Conservation (phyloP, 2,888 invertebrate genomes). For the Venustoraphidia nigricollis region DNA sequence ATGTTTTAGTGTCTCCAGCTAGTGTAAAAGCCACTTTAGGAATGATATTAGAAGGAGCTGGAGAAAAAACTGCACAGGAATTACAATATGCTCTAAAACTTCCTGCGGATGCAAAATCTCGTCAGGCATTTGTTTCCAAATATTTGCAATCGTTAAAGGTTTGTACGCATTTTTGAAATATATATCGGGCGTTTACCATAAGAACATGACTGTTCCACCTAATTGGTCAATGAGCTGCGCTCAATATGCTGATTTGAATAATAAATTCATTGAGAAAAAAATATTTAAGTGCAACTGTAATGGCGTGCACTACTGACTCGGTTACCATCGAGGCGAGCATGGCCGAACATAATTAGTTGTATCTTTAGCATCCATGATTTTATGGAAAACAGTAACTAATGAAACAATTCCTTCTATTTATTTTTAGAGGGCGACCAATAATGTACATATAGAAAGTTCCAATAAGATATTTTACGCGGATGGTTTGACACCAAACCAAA, state of each 20-base stretch:
- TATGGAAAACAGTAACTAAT: too few species aligned
- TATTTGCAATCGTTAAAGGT: constrained; percentile 12
- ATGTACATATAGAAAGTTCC: constrained; percentile 25
- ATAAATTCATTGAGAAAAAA: too few species aligned
- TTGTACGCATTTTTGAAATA: constrained; percentile 6
- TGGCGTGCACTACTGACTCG: too few species aligned
- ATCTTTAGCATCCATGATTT: too few species aligned
- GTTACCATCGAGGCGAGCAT: too few species aligned
- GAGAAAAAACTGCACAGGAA: constrained; percentile 38
- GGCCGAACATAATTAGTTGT: too few species aligned
- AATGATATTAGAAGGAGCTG: constrained; percentile 46
- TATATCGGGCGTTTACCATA: too few species aligned
- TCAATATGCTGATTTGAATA: too few species aligned
- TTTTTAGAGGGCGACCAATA: neutral
- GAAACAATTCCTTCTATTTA: neutral
- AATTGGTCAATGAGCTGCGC: too few species aligned
- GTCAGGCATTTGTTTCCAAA: constrained; percentile 12
- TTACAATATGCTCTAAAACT: constrained; percentile 39
- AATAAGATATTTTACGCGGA: constrained; percentile 34
- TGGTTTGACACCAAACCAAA: constrained; percentile 24
- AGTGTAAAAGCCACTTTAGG: constrained; percentile 46
- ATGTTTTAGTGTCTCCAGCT: constrained; percentile 49
- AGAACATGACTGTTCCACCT: too few species aligned
- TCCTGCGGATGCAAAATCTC: constrained; percentile 22
- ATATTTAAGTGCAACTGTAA: too few species aligned